Evolutionary conservation across 2,113 vertebrate genomes (phyloP).

Genomic region (Propithecus coquereli): DNA sequence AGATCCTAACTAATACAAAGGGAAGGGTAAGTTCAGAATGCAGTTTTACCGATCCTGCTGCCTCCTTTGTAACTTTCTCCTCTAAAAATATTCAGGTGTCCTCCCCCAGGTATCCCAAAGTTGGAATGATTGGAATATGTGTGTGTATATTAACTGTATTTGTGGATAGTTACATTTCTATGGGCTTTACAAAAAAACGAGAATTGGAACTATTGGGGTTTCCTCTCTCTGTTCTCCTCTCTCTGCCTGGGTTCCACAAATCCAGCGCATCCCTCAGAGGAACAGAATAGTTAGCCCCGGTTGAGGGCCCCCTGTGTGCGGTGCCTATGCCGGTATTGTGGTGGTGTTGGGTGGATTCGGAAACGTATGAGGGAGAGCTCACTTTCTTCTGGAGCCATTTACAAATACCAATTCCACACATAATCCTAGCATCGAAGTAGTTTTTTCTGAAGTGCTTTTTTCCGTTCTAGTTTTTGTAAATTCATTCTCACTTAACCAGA

Average conservation of each 20-base stretch:
- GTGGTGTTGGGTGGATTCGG: too few species aligned
- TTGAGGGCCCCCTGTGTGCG: fast-evolving
- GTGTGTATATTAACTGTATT: too few species aligned
- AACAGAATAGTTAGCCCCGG: fast-evolving
- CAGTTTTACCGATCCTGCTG: neutral
- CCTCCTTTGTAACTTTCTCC: neutral
- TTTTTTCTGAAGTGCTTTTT: neutral
- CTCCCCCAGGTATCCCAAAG: neutral
- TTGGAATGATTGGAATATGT: neutral
- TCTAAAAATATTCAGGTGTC: neutral
- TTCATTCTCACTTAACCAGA: neutral
- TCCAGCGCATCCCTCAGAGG: neutral
- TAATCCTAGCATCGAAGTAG: neutral
- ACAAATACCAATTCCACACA: fast-evolving
- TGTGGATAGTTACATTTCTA: neutral
- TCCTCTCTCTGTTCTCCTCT: neutral
- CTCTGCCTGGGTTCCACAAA: neutral
- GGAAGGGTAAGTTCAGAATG: neutral
- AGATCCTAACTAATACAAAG: neutral
- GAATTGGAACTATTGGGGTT: neutral
- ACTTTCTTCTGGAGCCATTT: neutral
- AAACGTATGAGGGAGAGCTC: neutral
- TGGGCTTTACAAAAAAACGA: neutral
- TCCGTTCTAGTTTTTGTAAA: neutral
- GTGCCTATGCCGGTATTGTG: fast-evolving